Evolutionary conservation across 37 sponge, comb jelly and placozoan species (phyloP).

Genomic region (Cliona cf. orientalis): DNA sequence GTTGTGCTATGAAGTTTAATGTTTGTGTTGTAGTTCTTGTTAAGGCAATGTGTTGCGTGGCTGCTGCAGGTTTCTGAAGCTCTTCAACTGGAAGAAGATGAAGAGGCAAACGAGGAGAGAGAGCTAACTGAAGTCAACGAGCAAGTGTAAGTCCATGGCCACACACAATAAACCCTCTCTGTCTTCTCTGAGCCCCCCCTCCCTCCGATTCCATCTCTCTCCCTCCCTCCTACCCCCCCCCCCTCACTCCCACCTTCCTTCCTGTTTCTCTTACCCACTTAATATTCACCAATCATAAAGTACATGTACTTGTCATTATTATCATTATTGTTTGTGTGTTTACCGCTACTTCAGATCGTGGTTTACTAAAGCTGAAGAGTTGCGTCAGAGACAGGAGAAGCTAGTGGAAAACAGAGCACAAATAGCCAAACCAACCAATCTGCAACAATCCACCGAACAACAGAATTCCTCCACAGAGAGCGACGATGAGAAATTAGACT

Average conservation of each 20-base stretch:
- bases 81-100: conserved; percentile 44
- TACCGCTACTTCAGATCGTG: conserved; percentile 34
- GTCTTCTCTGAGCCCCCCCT: too few relatives aligned
- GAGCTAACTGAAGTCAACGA: conserved; percentile 54
- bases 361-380: conserved; percentile 60
- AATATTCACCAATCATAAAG: too few relatives aligned
- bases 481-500: conserved; percentile 63
- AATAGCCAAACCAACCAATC: neutral
- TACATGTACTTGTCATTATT: neutral
- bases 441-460: too few relatives aligned
- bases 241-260: too few relatives aligned
- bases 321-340: neutral
- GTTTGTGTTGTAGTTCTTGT: too few relatives aligned
- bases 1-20: too few relatives aligned
- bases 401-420: conserved; percentile 4
- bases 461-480: too few relatives aligned
- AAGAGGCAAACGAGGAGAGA: conserved; percentile 61
- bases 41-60: neutral
- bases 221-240: too few relatives aligned
- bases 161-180: neutral
- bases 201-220: too few relatives aligned
- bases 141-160: conserved; percentile 64
- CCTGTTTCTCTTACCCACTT: too few relatives aligned
- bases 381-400: conserved; percentile 67
- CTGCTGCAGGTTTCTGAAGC: conserved; percentile 52